These are phyloP conservation scores for Coronaproctus castanopsis DNA, from an alignment of 2,888 invertebrate species.

Conservation along the genomic window DNA sequence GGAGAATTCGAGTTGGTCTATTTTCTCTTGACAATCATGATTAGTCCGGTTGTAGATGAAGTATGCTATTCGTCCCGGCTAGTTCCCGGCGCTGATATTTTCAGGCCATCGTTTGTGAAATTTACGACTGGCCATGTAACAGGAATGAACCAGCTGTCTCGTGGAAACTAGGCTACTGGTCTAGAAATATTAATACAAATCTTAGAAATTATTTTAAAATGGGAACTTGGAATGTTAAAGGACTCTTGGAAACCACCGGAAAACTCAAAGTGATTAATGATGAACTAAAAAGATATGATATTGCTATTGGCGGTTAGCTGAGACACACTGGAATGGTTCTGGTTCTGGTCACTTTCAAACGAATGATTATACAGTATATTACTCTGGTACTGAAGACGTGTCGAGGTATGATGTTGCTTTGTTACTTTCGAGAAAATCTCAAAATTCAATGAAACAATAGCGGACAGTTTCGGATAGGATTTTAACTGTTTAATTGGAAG, in stretches of 20 bases:
- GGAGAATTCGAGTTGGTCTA: too few relatives aligned
- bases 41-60: neutral
- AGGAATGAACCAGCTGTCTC: neutral
- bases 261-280: neutral
- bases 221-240: neutral
- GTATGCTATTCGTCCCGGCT: neutral
- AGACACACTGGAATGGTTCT: neutral
- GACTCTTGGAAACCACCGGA: neutral
- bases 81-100: neutral
- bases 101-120: neutral
- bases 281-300: neutral
- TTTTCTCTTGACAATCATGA: too few relatives aligned
- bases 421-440: neutral
- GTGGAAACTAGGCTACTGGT: neutral
- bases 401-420: neutral
- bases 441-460: neutral
- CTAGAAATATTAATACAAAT: neutral
- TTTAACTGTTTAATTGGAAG: neutral
- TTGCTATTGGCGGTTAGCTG: neutral
- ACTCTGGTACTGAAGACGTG: neutral
- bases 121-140: neutral
- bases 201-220: neutral
- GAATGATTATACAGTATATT: neutral
- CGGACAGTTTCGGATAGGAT: neutral
- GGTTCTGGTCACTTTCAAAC: neutral